Percentiles rank a stretch among this genome's conserved stretches.
These are phyloP conservation scores for Cheilosia grossa DNA, from an alignment of 2,888 invertebrate genomes.

Conservation along the genomic window DNA sequence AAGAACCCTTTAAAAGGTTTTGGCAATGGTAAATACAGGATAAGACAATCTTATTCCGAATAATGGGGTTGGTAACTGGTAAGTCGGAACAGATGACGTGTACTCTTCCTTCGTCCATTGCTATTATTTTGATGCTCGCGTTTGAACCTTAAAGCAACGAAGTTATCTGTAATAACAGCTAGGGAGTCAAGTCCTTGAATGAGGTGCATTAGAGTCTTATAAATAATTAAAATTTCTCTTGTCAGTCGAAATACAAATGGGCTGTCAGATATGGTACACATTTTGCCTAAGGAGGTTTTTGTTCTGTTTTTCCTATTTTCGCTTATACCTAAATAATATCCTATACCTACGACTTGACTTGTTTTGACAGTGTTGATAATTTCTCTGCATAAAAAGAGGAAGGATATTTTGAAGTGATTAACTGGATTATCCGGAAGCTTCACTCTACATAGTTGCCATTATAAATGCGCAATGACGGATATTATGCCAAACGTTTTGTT, in stretches of 20 bases:
- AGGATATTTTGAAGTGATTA: conserved; percentile 68
- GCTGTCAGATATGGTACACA: conserved; percentile 49
- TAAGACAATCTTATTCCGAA: conserved; percentile 67
- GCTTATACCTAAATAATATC: conserved; percentile 3
- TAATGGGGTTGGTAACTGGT: conserved; percentile 58
- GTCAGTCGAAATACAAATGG: conserved; percentile 63
- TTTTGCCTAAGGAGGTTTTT: conserved; percentile 35
- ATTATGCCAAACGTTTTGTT: neutral
- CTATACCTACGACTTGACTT: conserved; percentile 30
- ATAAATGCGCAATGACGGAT: conserved; percentile 10
- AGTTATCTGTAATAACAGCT: conserved; percentile 61
- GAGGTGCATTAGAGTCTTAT: conserved; percentile 72
- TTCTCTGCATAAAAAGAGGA: conserved; percentile 40
- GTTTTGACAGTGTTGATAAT: conserved; percentile 37
- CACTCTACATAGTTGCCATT: conserved; percentile 44
- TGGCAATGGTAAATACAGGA: conserved; percentile 53
- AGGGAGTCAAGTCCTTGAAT: conserved; percentile 71
- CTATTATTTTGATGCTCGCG: conserved; percentile 69
- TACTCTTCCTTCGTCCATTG: conserved; percentile 47
- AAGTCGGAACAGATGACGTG: conserved; percentile 70
- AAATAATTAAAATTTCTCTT: conserved; percentile 68
- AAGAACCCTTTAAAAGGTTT: conserved; percentile 66
- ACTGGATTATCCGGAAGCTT: conserved; percentile 68
- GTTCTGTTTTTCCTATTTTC: conserved; percentile 6
- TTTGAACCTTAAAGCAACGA: conserved; percentile 71